These are phyloP conservation scores for Falco novaeseelandiae DNA, from an alignment of 2,797 vertebrate genomes.

Conservation along the genomic window DNA sequence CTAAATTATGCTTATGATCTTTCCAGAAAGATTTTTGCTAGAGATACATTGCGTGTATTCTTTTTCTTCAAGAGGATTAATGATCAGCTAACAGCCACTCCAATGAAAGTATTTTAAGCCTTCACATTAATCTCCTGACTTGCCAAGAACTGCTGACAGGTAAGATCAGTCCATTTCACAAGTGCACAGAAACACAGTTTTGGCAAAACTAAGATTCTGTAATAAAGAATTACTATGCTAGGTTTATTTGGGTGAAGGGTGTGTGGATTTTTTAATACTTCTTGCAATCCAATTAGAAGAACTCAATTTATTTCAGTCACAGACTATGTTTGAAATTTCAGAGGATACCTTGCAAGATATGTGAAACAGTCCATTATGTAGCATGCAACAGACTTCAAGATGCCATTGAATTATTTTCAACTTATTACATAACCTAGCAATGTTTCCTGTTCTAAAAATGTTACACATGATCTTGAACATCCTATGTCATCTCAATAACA, in stretches of 20 bases:
- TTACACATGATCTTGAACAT: background rate
- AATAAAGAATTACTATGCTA: background rate
- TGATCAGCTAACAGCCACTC: slow-evolving; percentile 9
- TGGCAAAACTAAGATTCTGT: slow-evolving; percentile 11
- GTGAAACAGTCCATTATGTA: background rate
- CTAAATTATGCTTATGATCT: background rate
- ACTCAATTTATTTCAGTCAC: background rate
- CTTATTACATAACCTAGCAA: background rate
- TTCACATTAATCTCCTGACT: slow-evolving; percentile 35
- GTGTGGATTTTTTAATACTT: background rate
- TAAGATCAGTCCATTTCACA: slow-evolving; percentile 41
- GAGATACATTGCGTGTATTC: background rate
- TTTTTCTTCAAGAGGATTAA: slow-evolving; percentile 39
- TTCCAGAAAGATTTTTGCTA: background rate
- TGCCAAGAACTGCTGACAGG: slow-evolving; percentile 58
- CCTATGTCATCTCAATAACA: background rate
- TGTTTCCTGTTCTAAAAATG: background rate
- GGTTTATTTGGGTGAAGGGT: background rate
- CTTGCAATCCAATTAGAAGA: background rate
- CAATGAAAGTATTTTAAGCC: slow-evolving; percentile 44
- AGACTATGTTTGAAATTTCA: background rate
- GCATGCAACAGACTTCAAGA: background rate
- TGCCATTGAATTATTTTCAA: background rate
- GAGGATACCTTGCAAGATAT: background rate
- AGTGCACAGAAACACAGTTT: background rate